These are phyloP conservation scores for Pavo muticus DNA, from an alignment of 2,113 vertebrate species.

Conservation along the genomic window DNA sequence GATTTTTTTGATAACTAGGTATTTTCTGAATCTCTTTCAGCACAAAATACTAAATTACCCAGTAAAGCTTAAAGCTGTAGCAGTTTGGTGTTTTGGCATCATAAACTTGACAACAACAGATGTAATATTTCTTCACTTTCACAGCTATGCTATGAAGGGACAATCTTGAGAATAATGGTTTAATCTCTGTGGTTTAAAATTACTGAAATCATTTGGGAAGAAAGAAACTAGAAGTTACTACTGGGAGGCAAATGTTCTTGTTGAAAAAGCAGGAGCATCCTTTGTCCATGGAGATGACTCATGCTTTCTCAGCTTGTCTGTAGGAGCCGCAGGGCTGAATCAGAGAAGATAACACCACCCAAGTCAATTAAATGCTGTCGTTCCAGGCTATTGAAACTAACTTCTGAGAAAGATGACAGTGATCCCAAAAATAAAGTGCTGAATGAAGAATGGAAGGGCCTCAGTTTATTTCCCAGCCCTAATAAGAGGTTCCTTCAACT, in stretches of 20 bases:
- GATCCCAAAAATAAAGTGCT: neutral
- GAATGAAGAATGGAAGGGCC: slow-evolving; percentile 6
- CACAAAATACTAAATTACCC: neutral
- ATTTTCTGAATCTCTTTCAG: neutral
- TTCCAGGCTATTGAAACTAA: slow-evolving; percentile 11
- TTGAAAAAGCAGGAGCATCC: neutral
- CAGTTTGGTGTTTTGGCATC: neutral
- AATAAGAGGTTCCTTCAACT: neutral
- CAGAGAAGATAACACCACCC: slow-evolving; percentile 4
- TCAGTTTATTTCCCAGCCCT: slow-evolving; percentile 30
- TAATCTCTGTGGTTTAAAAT: neutral
- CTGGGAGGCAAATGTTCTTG: neutral
- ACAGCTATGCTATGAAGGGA: neutral
- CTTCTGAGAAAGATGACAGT: neutral
- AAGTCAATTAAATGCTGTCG: neutral
- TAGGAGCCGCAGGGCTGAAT: neutral
- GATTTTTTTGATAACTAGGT: neutral
- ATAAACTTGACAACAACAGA: neutral
- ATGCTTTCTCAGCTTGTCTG: neutral
- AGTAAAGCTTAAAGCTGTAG: neutral
- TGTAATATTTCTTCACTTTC: neutral
- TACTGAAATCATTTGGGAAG: neutral
- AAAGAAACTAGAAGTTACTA: neutral
- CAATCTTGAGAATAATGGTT: neutral
- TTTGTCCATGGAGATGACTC: neutral